Conservation (phyloP, 2,797 vertebrate species). For the Acanthurus lineatus region DNA sequence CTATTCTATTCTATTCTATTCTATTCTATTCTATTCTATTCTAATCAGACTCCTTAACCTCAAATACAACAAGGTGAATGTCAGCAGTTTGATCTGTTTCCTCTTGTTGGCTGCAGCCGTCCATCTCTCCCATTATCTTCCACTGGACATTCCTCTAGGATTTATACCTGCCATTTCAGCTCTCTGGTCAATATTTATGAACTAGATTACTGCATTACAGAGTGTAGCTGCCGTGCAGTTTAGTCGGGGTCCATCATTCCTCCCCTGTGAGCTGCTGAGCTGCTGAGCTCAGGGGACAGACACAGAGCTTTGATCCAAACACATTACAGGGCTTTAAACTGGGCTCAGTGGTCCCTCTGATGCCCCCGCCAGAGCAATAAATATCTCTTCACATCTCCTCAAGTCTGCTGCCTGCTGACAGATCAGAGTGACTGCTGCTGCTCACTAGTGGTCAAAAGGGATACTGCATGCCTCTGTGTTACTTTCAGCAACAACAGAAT, state of each 20-base stretch:
- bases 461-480: conserved; percentile 46
- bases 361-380: conserved; percentile 38
- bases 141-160: conserved; percentile 62
- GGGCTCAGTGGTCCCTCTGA: conserved; percentile 30
- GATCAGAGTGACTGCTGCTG: conserved; percentile 54
- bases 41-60: conserved; percentile 19
- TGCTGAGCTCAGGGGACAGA: conserved; percentile 32
- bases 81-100: conserved; percentile 71
- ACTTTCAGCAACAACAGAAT: background rate
- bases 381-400: conserved; percentile 29
- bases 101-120: conserved; percentile 33
- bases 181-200: conserved; percentile 82
- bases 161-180: conserved; percentile 77
- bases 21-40: conserved; percentile 24
- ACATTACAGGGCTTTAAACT: conserved; percentile 50
- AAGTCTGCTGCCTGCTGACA: conserved; percentile 46
- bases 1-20: conserved; percentile 26
- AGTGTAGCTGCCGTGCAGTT: conserved; percentile 63
- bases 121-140: conserved; percentile 64
- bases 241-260: conserved; percentile 63
- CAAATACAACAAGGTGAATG: conserved; percentile 26
- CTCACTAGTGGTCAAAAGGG: conserved; percentile 70
- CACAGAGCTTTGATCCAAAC: conserved; percentile 44
- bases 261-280: conserved; percentile 41
- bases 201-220: conserved; percentile 76